A percentile compares a stretch with the other conserved stretches of the same genome.
Evolutionary conservation across 1,140 invertebrate genomes (phyloP).

Genomic region (Ruditapes philippinarum): DNA sequence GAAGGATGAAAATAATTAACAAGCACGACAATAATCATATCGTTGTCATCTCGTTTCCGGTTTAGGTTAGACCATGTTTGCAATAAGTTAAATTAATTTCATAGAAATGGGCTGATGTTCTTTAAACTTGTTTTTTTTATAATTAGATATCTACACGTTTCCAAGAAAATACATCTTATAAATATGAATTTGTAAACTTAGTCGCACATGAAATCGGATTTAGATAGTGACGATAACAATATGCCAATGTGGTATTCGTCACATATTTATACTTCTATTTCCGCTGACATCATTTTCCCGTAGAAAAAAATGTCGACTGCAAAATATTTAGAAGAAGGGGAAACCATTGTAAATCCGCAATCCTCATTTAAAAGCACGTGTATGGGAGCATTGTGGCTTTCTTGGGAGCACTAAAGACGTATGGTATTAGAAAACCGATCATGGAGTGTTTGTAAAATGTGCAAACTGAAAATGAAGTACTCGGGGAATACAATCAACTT

Average conservation of each 20-base stretch:
- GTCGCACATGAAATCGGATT: background rate
- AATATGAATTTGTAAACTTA: background rate
- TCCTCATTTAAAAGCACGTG: background rate
- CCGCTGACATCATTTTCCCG: too few species aligned
- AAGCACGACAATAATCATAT: too few species aligned
- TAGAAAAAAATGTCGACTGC: background rate
- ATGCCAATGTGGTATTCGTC: too few species aligned
- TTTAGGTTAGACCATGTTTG: too few species aligned
- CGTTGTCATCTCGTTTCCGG: too few species aligned
- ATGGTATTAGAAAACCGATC: background rate
- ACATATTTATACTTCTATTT: too few species aligned
- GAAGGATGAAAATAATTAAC: too few species aligned
- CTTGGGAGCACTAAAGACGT: background rate
- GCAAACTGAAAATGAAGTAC: background rate
- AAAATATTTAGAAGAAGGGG: constrained; percentile 16
- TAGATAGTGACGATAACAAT: background rate
- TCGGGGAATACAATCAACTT: constrained; percentile 2
- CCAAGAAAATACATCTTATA: too few species aligned
- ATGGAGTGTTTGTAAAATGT: constrained; percentile 16
- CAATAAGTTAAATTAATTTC: too few species aligned
- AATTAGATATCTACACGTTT: too few species aligned
- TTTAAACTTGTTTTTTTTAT: too few species aligned
- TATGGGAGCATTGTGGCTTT: background rate
- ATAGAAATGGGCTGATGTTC: too few species aligned
- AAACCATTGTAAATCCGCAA: background rate